These are phyloP conservation scores for Poecile atricapillus DNA, from an alignment of 2,113 vertebrate genomes.

Conservation along the genomic window DNA sequence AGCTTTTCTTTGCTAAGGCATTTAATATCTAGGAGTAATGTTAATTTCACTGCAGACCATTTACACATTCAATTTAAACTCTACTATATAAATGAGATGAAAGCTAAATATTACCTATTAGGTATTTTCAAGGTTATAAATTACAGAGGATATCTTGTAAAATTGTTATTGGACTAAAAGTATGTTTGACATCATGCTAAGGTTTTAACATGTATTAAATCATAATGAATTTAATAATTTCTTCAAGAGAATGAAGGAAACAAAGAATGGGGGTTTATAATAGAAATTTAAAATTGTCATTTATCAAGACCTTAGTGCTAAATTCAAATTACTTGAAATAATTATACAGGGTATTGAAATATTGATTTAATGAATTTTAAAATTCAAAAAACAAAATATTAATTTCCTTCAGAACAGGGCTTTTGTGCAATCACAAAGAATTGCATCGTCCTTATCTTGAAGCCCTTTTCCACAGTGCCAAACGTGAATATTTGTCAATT, in stretches of 20 bases:
- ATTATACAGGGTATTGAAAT: not conserved
- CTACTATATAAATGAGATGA: not conserved
- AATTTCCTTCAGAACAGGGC: not conserved
- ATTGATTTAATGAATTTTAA: not conserved
- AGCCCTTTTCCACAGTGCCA: not conserved
- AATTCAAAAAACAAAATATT: not conserved
- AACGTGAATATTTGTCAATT: not conserved
- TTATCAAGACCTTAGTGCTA: not conserved
- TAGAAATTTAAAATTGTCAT: not conserved
- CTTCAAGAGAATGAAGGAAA: not conserved
- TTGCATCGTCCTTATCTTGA: not conserved
- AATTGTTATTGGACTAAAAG: not conserved
- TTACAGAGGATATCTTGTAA: not conserved
- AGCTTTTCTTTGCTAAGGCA: not conserved
- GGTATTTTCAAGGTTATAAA: not conserved
- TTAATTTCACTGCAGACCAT: not conserved
- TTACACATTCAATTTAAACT: not conserved
- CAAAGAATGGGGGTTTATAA: not conserved
- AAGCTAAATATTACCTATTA: not conserved
- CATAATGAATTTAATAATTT: not conserved
- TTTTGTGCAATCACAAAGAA: not conserved
- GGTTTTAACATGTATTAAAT: not conserved
- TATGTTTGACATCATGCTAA: not conserved
- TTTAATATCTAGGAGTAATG: not conserved
- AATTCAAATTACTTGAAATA: conserved; percentile 10